Evolutionary conservation across 1,140 invertebrate species (phyloP), one percentile per base, ranked within the genome.

Genomic region (Papilio glaucus): DNA sequence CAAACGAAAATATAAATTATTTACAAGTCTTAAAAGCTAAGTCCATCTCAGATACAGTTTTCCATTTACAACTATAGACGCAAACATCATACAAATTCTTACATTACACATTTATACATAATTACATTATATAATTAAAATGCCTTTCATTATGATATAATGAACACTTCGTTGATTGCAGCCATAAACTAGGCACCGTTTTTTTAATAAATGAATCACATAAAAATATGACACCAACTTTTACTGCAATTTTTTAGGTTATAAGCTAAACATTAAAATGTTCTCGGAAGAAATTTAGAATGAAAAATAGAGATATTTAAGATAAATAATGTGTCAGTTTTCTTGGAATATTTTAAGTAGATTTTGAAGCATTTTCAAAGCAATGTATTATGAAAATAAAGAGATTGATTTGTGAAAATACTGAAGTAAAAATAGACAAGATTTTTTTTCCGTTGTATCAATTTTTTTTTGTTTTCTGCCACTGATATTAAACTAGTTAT

Each of bases 101-200:
- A 37, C 3, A 49, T 29, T 65, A 21, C 60, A 73, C 37, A 41
- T 69, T 63, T 53, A 70, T 63, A 68, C 68, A 74, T 61, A 70
- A 61, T 73, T 75, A 42, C 67, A 77, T 70, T n/a, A n/a, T n/a
- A n/a, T n/a, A n/a, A 72, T 68, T 24, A 76, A 78, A 73, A 75
- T 75, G 71, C 68, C 62, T 71, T 78, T 68, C 39, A 33, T 77
- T 74, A 74, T 72, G 18, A 76, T 72, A 77, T 65, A 73, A 79
- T 74, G 72, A 76, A 82, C 71, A 75, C 75, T 68, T 74, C 29
- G n/a, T 33, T 26, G 24, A 67, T n/a, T 67, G 26, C 29, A 29
- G n/a, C 13, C 1, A 13, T 61, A 61, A 0, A 60, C 26, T 12
- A 13, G 24, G 24, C 13, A 15, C 12, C 26, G 12, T 29, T 61